Conservation (phyloP, 2,888 invertebrate genomes). For the Platerodrilus igneus region DNA sequence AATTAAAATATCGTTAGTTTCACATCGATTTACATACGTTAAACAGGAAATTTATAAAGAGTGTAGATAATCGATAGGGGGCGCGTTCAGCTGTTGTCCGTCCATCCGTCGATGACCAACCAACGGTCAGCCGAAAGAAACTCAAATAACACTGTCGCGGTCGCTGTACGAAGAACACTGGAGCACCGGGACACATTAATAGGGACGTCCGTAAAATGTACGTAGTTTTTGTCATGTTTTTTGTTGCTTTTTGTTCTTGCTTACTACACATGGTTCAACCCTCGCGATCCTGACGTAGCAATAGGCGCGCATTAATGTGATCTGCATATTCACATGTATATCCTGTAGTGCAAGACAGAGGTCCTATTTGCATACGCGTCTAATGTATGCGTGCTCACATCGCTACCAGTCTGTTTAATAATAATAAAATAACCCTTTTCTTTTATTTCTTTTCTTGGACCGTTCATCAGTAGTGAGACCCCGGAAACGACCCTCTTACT, state of each 20-base stretch:
- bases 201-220: conserved; percentile 20
- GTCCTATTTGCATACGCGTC: conserved; percentile 39
- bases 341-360: conserved; percentile 39
- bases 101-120: conserved; percentile 30
- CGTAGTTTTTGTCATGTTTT: conserved; percentile 40
- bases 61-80: conserved; percentile 29
- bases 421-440: conserved; percentile 30
- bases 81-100: conserved; percentile 28
- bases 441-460: conserved; percentile 28
- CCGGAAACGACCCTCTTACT: conserved; percentile 35
- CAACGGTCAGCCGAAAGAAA: conserved; percentile 31
- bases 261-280: conserved; percentile 25
- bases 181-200: conserved; percentile 19
- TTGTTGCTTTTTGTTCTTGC: conserved; percentile 37
- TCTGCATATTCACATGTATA: conserved; percentile 33
- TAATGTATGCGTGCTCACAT: conserved; percentile 43
- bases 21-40: conserved; percentile 38
- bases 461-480: conserved; percentile 35
- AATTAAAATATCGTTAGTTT: conserved; percentile 42
- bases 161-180: conserved; percentile 27
- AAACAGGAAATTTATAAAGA: conserved; percentile 31
- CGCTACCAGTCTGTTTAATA: conserved; percentile 31
- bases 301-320: conserved; percentile 35
- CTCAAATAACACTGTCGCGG: conserved; percentile 22
- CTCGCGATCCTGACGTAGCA: conserved; percentile 25